phyloP scores from a whole-genome alignment of 2,888 invertebrate genomes.

The Seladonia tumulorum region DNA sequence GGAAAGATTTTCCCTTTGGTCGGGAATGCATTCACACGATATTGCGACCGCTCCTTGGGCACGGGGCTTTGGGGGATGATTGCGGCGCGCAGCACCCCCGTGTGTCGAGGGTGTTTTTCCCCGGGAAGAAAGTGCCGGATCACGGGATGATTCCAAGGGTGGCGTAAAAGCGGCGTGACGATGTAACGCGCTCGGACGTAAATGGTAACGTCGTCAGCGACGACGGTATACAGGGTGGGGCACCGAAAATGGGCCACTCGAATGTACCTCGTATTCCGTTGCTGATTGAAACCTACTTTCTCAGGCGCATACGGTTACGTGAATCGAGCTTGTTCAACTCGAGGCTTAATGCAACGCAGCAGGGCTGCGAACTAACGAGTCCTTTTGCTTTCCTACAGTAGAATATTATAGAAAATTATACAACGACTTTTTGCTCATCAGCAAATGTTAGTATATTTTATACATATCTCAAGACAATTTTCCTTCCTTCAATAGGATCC shows the following conservation, averaged over 20 bases:
- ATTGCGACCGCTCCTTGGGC: constrained; percentile 21
- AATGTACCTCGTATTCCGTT: background rate
- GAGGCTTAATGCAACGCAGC: no score
- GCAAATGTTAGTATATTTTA: no score
- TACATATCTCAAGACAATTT: background rate
- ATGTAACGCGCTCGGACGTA: constrained; percentile 56
- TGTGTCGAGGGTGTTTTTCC: constrained; percentile 33
- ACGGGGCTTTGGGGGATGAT: constrained; percentile 30
- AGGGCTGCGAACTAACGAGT: no score
- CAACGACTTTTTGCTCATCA: no score
- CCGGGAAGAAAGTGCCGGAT: constrained; percentile 19
- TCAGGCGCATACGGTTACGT: background rate
- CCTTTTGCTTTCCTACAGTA: no score
- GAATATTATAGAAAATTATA: no score
- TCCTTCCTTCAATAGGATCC: background rate
- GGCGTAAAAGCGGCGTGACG: constrained; percentile 39
- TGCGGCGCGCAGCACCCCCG: constrained; percentile 9
- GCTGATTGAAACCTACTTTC: background rate
- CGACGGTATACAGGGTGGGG: constrained; percentile 18
- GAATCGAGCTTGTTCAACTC: background rate
- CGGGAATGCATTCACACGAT: constrained; percentile 35
- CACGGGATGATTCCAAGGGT: constrained; percentile 42
- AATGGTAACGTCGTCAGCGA: constrained; percentile 55
- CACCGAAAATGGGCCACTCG: background rate
- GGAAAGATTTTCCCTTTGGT: constrained; percentile 32